phyloP scores from a whole-genome alignment of 2,797 vertebrate species.

The Sebastes taczanowskii region DNA sequence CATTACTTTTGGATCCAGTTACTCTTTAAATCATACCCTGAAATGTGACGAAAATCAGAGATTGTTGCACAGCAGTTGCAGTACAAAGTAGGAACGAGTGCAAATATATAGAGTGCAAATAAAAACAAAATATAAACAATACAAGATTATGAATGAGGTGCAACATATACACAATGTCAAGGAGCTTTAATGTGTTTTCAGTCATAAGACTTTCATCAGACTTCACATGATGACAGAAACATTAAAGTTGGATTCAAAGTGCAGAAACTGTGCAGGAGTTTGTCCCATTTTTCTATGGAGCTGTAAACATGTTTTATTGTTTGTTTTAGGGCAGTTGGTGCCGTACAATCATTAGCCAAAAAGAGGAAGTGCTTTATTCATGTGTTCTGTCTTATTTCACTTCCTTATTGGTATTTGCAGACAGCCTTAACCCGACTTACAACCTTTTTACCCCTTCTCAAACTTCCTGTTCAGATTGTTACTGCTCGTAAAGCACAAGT shows the following conservation, averaged over 20 bases:
- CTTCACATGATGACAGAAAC: too few species aligned
- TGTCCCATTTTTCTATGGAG: too few species aligned
- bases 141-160: background rate
- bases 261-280: background rate
- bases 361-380: background rate
- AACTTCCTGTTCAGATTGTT: background rate
- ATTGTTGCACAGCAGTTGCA: background rate
- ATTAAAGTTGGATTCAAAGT: background rate
- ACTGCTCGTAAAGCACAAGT: background rate
- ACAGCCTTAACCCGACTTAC: background rate
- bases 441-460: background rate
- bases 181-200: background rate
- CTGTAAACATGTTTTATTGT: background rate
- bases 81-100: background rate
- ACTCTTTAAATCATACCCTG: background rate
- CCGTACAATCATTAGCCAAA: background rate
- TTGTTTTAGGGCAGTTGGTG: background rate
- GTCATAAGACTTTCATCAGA: background rate
- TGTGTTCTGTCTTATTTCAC: background rate
- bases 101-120: background rate
- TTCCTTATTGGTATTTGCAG: background rate
- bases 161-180: too few species aligned
- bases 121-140: background rate
- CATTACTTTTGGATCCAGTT: background rate
- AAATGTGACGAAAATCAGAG: background rate